Evolutionary conservation across 2,888 invertebrate genomes (phyloP), one percentile per base, ranked within the genome.

Genomic region (Drosophila emarginata): DNA sequence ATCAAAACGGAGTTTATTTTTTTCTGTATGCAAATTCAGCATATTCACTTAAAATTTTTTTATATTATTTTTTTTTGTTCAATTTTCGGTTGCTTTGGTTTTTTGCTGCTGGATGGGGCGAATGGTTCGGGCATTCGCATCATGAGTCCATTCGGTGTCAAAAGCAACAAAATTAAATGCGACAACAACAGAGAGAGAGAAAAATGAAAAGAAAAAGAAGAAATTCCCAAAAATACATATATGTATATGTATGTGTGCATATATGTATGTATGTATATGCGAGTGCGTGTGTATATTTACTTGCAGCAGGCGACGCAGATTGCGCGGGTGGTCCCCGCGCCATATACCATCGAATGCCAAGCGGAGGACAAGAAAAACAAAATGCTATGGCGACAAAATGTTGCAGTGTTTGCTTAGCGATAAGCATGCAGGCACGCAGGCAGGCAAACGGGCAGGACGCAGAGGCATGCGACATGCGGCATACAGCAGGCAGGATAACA

Each of bases 161-260:
- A 88, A 84, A 84, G 80, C 87, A 88, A 88, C 87, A 87, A 81
- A 74, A 80, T 83, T 77, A 80, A 80, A 83, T 78, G 78, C 78
- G 76, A 83, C 76, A 80, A 79, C 74, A 84, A 74, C 36, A 32
- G 32, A 32, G 4, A 5, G 28, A 28, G 28, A 28, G 5, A 28
- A 5, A 28, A 5, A 28, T n/a, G 28, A 6, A 74, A 32, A 50
- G 52, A 64, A 58, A 51, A 58, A 62, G 59, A 58, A 51, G 56
- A 62, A 54, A 54, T 58, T 77, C 59, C 64, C 67, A 63, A 50
- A 66, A 67, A 56, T 32, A 32, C 11, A 32, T 32, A 32, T 32
- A 32, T 32, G 32, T 5, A 14, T 14, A 2, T 52, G 26, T 52
- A 12, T 15, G 14, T 45, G 11, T 45, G n/a, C 12, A 2, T 36